A percentile compares a stretch with the other conserved stretches of the same genome.
Evolutionary conservation across 2,113 vertebrate species (phyloP).

Genomic region (Tetrax tetrax): DNA sequence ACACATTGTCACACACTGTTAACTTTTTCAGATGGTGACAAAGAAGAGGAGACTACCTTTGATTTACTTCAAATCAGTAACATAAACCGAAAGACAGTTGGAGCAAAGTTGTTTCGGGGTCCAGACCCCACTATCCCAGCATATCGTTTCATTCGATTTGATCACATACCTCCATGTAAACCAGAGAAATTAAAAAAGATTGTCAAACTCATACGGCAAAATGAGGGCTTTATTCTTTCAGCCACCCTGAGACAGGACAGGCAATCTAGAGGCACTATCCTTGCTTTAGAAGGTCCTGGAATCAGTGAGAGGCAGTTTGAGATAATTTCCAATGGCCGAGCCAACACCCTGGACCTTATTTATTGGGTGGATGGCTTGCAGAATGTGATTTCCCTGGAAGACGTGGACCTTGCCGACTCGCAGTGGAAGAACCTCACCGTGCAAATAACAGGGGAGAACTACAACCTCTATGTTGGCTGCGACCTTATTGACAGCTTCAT

Average conservation of each 20-base stretch:
- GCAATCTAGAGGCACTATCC: conserved; percentile 85
- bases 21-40: conserved; percentile 79
- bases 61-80: conserved; percentile 91
- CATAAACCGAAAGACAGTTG: conserved; percentile 90
- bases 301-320: conserved; percentile 86
- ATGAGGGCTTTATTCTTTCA: conserved; percentile 91
- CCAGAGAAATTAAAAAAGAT: conserved; percentile 81
- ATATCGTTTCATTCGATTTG: conserved; percentile 94
- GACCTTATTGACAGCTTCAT: conserved; percentile 90
- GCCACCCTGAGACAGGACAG: conserved; percentile 91
- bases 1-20: neutral
- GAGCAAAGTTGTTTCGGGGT: conserved; percentile 92
- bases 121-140: conserved; percentile 83
- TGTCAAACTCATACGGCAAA: conserved; percentile 77
- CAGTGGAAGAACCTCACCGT: conserved; percentile 96
- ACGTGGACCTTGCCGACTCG: conserved; percentile 92
- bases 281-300: conserved; percentile 84
- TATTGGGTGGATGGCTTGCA: conserved; percentile 88
- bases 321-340: conserved; percentile 90
- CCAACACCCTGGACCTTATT: conserved; percentile 91
- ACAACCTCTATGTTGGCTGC: conserved; percentile 91
- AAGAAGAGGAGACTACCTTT: conserved; percentile 84
- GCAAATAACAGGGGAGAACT: conserved; percentile 88
- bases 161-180: conserved; percentile 88
- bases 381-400: conserved; percentile 89